phyloP scores from a whole-genome alignment of 2,797 vertebrate species.

The Enteromius afrohamiltoni region DNA sequence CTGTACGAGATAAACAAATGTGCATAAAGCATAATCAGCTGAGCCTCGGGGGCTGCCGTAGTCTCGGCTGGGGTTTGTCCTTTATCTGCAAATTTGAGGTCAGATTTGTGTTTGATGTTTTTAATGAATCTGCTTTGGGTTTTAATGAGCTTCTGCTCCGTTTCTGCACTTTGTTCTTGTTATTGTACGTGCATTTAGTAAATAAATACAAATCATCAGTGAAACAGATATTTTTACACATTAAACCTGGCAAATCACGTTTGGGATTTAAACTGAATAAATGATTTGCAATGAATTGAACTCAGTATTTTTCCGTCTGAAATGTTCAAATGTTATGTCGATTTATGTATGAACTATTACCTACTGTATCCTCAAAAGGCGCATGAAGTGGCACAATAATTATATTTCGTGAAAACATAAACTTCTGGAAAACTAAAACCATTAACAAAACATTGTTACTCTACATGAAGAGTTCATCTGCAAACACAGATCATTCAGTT shows the following conservation, averaged over 20 bases:
- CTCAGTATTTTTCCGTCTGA: neutral
- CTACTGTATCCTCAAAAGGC: too few species aligned
- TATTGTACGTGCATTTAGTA: neutral
- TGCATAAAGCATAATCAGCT: constrained; percentile 3
- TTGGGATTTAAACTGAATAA: too few species aligned
- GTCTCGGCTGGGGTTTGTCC: neutral
- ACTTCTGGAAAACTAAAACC: neutral
- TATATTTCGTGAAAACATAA: neutral
- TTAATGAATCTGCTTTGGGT: constrained; percentile 19
- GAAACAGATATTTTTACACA: neutral
- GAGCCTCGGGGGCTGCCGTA: constrained; percentile 2
- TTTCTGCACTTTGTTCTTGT: neutral
- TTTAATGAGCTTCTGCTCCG: constrained; percentile 1
- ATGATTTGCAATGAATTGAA: neutral
- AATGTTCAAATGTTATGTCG: neutral
- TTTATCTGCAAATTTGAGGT: constrained; percentile 35
- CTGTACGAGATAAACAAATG: neutral
- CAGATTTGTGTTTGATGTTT: constrained; percentile 25
- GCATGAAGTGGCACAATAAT: neutral
- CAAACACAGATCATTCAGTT: too few species aligned
- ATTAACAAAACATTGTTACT: neutral
- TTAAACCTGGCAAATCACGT: neutral
- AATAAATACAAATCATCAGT: neutral
- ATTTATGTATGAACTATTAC: neutral
- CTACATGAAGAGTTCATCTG: neutral